Evolutionary conservation across 1,140 invertebrate species (phyloP).

Genomic region (Lepidostoma basale): DNA sequence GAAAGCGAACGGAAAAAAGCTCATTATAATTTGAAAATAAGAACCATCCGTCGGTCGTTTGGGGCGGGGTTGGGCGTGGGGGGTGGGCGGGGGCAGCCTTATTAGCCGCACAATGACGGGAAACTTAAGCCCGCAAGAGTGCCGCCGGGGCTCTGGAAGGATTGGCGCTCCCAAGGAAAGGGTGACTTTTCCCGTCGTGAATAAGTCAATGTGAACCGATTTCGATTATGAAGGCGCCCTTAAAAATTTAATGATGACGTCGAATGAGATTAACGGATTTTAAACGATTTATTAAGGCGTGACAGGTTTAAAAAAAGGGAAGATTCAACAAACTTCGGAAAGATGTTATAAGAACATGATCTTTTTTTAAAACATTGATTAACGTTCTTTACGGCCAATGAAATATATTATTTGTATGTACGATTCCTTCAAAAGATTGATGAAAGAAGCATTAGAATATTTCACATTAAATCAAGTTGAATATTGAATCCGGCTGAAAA

Average conservation of each 20-base stretch:
- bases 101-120: slow-evolving; percentile 16
- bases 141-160: not conserved
- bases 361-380: too few relatives aligned
- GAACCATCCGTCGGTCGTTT: slow-evolving; percentile 5
- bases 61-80: not conserved
- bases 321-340: too few relatives aligned
- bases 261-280: not conserved
- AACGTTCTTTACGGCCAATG: too few relatives aligned
- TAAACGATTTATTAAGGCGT: too few relatives aligned
- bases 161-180: slow-evolving; percentile 1
- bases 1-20: slow-evolving; percentile 2
- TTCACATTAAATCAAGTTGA: too few relatives aligned
- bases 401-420: too few relatives aligned
- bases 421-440: too few relatives aligned
- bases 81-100: slow-evolving; percentile 1
- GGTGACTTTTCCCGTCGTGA: slow-evolving; percentile 8
- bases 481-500: too few relatives aligned
- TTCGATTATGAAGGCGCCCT: not conserved
- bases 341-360: too few relatives aligned
- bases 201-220: slow-evolving; percentile 7
- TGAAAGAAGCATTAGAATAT: too few relatives aligned
- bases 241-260: not conserved
- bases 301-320: too few relatives aligned
- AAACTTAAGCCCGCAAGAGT: slow-evolving; percentile 2
- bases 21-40: slow-evolving; percentile 26